These are phyloP conservation scores for Donacobius atricapilla DNA, from an alignment of 2,113 vertebrate genomes.

Conservation along the genomic window DNA sequence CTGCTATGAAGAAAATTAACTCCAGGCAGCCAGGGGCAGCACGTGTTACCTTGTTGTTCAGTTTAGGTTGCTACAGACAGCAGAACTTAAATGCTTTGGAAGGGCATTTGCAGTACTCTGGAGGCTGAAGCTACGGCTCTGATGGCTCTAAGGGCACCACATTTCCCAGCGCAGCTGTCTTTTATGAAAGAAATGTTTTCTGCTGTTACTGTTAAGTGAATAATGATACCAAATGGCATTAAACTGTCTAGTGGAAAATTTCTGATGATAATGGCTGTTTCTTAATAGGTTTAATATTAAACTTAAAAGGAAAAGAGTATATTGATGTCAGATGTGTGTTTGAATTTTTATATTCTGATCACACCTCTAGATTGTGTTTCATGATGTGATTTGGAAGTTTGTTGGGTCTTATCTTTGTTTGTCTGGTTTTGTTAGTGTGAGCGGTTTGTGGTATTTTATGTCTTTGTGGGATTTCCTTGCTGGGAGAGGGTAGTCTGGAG, in stretches of 20 bases:
- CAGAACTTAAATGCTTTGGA: background rate
- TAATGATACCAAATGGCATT: background rate
- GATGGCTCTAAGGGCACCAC: background rate
- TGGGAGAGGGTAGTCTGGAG: background rate
- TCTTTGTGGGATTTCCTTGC: background rate
- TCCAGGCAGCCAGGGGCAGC: background rate
- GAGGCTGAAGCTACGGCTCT: background rate
- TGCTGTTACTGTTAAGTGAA: background rate
- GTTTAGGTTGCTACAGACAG: background rate
- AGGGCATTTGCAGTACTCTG: background rate
- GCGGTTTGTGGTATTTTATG: background rate
- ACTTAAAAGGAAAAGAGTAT: background rate
- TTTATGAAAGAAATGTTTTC: background rate
- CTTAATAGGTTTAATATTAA: background rate
- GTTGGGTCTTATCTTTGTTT: background rate
- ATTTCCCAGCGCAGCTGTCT: background rate
- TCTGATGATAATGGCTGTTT: background rate
- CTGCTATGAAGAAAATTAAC: background rate
- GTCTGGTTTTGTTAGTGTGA: background rate
- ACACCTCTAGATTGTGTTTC: background rate
- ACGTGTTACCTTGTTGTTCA: background rate
- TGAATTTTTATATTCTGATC: background rate
- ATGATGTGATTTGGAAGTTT: background rate
- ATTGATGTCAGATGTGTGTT: background rate
- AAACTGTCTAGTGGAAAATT: background rate